phyloP scores from a whole-genome alignment of 2,888 invertebrate genomes.

The Melanargia galathea region DNA sequence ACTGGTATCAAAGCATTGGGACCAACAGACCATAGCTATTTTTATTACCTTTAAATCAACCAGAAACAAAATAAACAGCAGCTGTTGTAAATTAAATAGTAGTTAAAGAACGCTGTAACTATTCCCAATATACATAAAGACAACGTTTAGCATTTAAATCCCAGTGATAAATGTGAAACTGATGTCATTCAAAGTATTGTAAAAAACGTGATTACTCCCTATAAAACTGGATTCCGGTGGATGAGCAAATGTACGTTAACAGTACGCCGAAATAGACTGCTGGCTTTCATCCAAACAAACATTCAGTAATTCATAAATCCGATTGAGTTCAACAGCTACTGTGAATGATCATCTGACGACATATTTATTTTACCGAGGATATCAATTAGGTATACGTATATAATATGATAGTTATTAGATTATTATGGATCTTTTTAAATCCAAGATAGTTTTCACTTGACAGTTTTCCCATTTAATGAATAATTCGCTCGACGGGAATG shows the following conservation, averaged over 20 bases:
- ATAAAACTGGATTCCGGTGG: slow-evolving; percentile 38
- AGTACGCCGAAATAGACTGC: slow-evolving; percentile 48
- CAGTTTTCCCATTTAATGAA: too few species aligned
- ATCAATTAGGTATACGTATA: too few species aligned
- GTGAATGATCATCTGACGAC: slow-evolving; percentile 49
- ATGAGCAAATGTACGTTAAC: slow-evolving; percentile 42
- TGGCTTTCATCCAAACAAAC: slow-evolving; percentile 51
- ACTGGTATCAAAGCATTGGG: too few species aligned
- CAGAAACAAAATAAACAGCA: slow-evolving; percentile 19
- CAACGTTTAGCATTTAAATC: slow-evolving; percentile 21
- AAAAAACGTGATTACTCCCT: slow-evolving; percentile 42
- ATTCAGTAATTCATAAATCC: slow-evolving; percentile 50
- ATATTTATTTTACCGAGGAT: slow-evolving; percentile 24
- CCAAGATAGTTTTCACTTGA: too few species aligned
- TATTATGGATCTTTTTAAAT: too few species aligned
- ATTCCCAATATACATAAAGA: neutral
- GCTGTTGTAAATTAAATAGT: slow-evolving; percentile 4
- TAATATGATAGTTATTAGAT: too few species aligned
- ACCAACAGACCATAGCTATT: too few species aligned
- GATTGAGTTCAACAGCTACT: slow-evolving; percentile 32
- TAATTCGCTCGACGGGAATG: too few species aligned
- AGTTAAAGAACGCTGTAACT: neutral
- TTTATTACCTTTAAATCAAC: slow-evolving; percentile 7
- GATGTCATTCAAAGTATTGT: slow-evolving; percentile 41
- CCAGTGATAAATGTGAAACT: slow-evolving; percentile 34